These are phyloP conservation scores for Hofmannophila pseudospretella DNA, from an alignment of 2,888 invertebrate genomes.

Conservation along the genomic window DNA sequence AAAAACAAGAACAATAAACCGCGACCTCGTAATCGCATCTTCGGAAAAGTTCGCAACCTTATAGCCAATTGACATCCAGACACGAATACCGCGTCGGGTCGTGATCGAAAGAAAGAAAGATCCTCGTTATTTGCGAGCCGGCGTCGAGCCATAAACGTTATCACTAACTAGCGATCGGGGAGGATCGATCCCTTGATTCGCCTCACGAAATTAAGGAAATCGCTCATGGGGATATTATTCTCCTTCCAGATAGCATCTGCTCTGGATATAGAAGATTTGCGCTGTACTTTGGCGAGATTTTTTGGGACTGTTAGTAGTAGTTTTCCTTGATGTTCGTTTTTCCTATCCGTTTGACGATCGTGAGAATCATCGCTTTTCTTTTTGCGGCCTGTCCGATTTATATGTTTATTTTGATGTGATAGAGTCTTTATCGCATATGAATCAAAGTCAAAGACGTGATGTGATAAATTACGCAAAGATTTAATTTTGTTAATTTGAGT, in stretches of 20 bases:
- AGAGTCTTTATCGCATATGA: too few species aligned
- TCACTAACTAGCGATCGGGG: constrained; percentile 72
- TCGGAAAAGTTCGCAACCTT: constrained; percentile 24
- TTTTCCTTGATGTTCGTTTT: constrained; percentile 8
- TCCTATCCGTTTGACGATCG: constrained; percentile 7
- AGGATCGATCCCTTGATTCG: constrained; percentile 73
- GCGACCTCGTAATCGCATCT: constrained; percentile 24
- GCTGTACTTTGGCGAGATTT: constrained; percentile 40
- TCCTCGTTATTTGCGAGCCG: constrained; percentile 58
- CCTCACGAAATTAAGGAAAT: constrained; percentile 77
- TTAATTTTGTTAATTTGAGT: too few species aligned
- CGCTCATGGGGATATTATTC: constrained; percentile 77
- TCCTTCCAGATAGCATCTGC: constrained; percentile 52
- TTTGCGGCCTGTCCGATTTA: too few species aligned
- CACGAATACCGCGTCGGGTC: constrained; percentile 58
- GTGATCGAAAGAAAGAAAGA: constrained; percentile 62
- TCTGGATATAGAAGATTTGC: constrained; percentile 49
- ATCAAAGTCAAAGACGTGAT: too few species aligned
- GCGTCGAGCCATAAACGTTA: constrained; percentile 67
- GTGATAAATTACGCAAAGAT: too few species aligned
- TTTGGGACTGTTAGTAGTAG: constrained; percentile 22
- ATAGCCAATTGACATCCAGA: constrained; percentile 72
- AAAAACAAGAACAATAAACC: constrained; percentile 46
- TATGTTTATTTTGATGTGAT: too few species aligned
- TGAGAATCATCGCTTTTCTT: constrained; percentile 1